Base-by-base conservation (phyloP, 2,888 invertebrate species). In the Seira musarum region DNA sequence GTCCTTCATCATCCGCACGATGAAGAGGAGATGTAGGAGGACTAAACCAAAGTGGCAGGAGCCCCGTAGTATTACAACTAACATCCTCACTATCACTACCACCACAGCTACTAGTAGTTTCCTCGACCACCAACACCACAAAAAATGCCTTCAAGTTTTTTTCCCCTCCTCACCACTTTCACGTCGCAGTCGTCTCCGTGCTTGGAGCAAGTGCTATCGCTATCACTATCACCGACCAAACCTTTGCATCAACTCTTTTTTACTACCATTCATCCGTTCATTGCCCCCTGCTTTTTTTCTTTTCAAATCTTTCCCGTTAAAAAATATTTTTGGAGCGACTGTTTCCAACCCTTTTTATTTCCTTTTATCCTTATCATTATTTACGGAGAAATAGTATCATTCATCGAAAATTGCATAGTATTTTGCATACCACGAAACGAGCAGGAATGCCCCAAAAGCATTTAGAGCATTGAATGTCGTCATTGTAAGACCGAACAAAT, bases 1-100 rank as follows among this genome's bases (percentile, higher is more conserved):
- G 72, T 53, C 78, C 78, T 78, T 78, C 72, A 78, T 78, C 67
- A 67, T 40, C 49, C 60, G 19, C 30, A 30, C 30, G 30, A 30
- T 8, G 8, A 30, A n/a, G n/a, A n/a, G n/a, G n/a, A n/a, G n/a
- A n/a, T n/a, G n/a, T n/a, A n/a, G n/a, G n/a, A n/a, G n/a, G n/a
- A n/a, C n/a, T n/a, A n/a, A n/a, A n/a, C n/a, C n/a, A n/a, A n/a
- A n/a, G n/a, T n/a, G n/a, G 30, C 30, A 30, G 30, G 30, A 30
- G 30, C 8, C n/a, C n/a, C n/a, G 30, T 30, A 30, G 30, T 2
- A 30, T 2, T 5, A 30, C 30, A 8, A 30, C 3, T 5, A 30
- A n/a, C n/a, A n/a, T n/a, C n/a, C n/a, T n/a, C 66, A 40, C 15
- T 10, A 63, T 46, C 25, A 19, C 30, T 8, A 61, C 5, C 35